Evolutionary conservation across 2,113 vertebrate genomes (phyloP).

Genomic region (Ictalurus furcatus): DNA sequence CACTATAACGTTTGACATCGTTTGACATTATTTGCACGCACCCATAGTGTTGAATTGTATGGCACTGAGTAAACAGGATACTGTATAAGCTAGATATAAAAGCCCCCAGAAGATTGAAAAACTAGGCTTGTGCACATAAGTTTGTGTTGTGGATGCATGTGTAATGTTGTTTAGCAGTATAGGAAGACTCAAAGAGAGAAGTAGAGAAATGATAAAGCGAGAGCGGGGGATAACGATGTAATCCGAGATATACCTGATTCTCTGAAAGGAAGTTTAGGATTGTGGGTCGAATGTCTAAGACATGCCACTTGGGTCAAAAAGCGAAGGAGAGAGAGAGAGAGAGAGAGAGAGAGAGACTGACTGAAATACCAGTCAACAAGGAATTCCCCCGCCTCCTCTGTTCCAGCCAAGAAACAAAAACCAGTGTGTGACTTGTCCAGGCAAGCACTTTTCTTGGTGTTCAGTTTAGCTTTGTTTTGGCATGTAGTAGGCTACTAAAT

Average conservation of each 20-base stretch:
- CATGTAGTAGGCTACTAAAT: constrained; percentile 14
- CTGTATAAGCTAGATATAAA: not conserved
- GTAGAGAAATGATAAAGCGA: constrained; percentile 39
- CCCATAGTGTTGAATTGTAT: not conserved
- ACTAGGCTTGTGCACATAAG: not conserved
- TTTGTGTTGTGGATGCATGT: not conserved
- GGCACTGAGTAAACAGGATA: not conserved
- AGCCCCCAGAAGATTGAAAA: not conserved
- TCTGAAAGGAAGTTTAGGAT: constrained; percentile 74
- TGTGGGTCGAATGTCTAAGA: constrained; percentile 70
- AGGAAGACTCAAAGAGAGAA: constrained; percentile 43
- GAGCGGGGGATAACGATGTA: constrained; percentile 58
- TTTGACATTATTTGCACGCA: not conserved
- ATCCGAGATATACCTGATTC: constrained; percentile 72
- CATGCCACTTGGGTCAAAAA: constrained; percentile 61
- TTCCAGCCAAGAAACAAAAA: constrained; percentile 67
- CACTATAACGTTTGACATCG: not conserved
- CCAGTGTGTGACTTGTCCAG: constrained; percentile 71
- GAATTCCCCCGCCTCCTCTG: constrained; percentile 78
- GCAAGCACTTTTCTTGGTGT: constrained; percentile 68
- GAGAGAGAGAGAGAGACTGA: constrained; percentile 67
- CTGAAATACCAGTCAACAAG: constrained; percentile 70
- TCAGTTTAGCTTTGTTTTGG: constrained; percentile 41
- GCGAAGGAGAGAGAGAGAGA: constrained; percentile 58
- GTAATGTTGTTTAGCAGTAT: not conserved